These are phyloP conservation scores for Gasterosteus aculeatus DNA, from an alignment of 2,113 vertebrate species.

Conservation along the genomic window DNA sequence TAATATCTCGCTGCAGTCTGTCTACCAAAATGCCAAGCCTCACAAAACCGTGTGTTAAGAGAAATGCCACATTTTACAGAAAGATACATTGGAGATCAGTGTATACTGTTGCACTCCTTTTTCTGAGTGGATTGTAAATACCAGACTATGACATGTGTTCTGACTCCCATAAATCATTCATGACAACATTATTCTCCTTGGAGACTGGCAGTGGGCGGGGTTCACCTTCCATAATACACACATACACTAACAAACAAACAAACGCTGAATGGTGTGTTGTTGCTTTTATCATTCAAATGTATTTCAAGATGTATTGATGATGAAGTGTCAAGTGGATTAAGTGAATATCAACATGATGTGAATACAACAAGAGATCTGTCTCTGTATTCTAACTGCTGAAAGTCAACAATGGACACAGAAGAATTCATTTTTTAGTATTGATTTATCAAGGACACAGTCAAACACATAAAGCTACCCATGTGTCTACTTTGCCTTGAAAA, in stretches of 20 bases:
- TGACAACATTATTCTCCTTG: conserved; percentile 36
- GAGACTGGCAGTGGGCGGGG: conserved; percentile 46
- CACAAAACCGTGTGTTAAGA: conserved; percentile 55
- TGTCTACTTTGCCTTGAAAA: neutral
- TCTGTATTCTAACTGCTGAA: neutral
- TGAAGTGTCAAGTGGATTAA: conserved; percentile 19
- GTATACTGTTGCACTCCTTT: conserved; percentile 32
- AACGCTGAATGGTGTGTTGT: neutral
- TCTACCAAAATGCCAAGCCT: conserved; percentile 18
- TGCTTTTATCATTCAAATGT: neutral
- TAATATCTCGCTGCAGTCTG: conserved; percentile 21
- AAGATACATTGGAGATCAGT: conserved; percentile 53
- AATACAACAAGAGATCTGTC: no score
- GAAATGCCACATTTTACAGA: conserved; percentile 59
- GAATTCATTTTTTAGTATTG: neutral
- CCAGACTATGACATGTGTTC: conserved; percentile 51
- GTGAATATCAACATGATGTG: neutral
- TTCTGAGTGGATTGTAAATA: conserved; percentile 49
- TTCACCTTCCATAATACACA: conserved; percentile 16
- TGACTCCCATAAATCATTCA: conserved; percentile 73
- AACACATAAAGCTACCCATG: neutral
- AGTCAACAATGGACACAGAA: neutral
- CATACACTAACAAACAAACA: neutral
- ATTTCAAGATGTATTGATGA: conserved; percentile 9
- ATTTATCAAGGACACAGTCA: neutral